Conservation (phyloP, 2,888 invertebrate genomes). For the Drosophila ezoana region DNA sequence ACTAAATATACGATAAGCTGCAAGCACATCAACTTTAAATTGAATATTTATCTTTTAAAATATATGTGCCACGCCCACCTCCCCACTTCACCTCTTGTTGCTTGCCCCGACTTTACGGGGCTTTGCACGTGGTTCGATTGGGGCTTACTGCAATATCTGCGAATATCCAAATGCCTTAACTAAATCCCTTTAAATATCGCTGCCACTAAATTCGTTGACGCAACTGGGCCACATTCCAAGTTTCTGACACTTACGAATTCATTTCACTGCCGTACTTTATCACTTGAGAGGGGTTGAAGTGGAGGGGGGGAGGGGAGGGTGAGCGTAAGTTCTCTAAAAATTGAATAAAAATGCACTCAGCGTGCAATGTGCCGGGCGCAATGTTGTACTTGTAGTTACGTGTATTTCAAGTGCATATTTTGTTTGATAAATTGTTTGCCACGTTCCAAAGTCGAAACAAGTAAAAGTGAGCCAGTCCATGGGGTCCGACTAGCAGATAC, state of each 20-base stretch:
- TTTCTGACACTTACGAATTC: conserved; percentile 71
- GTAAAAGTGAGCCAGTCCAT: conserved; percentile 14
- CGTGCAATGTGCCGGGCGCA: conserved; percentile 39
- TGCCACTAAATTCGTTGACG: conserved; percentile 63
- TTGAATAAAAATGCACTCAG: conserved; percentile 72
- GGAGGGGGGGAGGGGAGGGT: neutral
- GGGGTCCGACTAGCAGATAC: neutral
- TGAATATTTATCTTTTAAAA: conserved; percentile 16
- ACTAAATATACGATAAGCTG: neutral
- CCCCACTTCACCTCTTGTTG: neutral
- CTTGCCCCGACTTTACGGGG: neutral
- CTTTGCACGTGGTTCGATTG: conserved; percentile 20
- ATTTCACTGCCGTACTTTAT: conserved; percentile 69
- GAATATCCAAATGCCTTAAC: conserved; percentile 2
- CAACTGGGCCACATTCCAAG: conserved; percentile 66
- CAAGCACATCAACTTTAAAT: conserved; percentile 13
- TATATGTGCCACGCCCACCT: neutral
- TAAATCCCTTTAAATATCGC: conserved; percentile 44
- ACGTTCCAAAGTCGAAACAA: conserved; percentile 59
- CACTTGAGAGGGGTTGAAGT: conserved; percentile 25
- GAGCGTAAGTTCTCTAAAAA: conserved; percentile 31
- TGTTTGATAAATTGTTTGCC: conserved; percentile 77
- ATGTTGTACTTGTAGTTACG: conserved; percentile 55
- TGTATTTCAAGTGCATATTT: conserved; percentile 78
- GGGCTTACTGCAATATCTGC: conserved; percentile 7